Conservation (phyloP, 2,797 vertebrate species). For the Thaleichthys pacificus region DNA sequence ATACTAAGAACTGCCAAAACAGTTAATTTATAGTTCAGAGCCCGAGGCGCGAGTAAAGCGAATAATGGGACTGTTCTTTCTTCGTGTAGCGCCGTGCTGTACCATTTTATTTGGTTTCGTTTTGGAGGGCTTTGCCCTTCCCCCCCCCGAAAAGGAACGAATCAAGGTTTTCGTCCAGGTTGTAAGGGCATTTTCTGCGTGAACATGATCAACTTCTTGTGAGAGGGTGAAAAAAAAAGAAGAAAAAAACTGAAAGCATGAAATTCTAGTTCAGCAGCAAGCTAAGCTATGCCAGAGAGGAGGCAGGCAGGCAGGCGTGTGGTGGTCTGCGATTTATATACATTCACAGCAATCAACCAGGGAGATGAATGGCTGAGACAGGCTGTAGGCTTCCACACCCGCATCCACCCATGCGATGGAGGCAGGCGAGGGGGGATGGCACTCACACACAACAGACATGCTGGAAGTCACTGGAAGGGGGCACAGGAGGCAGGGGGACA, state of each 20-base stretch:
- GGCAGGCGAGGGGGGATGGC: conserved; percentile 82
- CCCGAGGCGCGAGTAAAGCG: no score
- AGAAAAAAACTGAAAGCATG: conserved; percentile 33
- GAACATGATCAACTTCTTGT: conserved; percentile 48
- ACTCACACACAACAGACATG: conserved; percentile 84
- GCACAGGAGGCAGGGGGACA: conserved; percentile 64
- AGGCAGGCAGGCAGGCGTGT: conserved; percentile 65
- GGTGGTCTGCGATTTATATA: conserved; percentile 84
- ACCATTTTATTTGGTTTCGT: conserved; percentile 17
- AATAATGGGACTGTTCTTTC: conserved; percentile 14
- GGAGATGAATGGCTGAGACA: conserved; percentile 82
- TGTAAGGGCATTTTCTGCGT: conserved; percentile 16
- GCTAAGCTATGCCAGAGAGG: conserved; percentile 45
- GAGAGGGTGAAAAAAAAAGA: background rate
- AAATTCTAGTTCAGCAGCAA: conserved; percentile 50
- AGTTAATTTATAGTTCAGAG: no score
- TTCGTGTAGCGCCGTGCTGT: no score
- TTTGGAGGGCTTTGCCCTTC: conserved; percentile 28
- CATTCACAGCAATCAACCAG: conserved; percentile 84
- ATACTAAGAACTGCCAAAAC: no score
- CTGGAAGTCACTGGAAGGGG: conserved; percentile 82
- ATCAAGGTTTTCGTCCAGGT: conserved; percentile 17
- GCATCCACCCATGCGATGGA: conserved; percentile 80
- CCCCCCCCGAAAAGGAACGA: conserved; percentile 21
- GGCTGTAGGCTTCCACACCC: conserved; percentile 80